These are phyloP conservation scores for Onychomys arenicola DNA, from an alignment of 2,797 vertebrate genomes.

Conservation along the genomic window DNA sequence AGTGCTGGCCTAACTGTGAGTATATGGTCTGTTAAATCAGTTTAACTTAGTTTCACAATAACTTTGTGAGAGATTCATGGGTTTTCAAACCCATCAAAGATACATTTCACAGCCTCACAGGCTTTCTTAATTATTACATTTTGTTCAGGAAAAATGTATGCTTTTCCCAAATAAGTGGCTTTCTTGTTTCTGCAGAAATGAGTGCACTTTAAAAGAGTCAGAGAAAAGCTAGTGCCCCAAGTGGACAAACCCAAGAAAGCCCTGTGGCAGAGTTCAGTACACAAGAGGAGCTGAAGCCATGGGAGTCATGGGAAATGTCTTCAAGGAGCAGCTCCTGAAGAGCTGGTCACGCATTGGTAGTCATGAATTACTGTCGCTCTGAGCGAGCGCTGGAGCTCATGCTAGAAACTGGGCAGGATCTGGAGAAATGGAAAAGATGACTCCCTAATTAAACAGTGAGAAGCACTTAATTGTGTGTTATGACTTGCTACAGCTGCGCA, in stretches of 20 bases:
- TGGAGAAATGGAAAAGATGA: conserved; percentile 21
- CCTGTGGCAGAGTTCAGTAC: background rate
- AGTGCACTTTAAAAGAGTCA: conserved; percentile 36
- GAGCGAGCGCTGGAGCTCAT: background rate
- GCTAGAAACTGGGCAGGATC: background rate
- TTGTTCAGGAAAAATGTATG: conserved; percentile 39
- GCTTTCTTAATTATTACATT: background rate
- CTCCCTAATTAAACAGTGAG: background rate
- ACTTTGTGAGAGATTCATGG: conserved; percentile 5
- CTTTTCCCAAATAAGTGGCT: conserved; percentile 23
- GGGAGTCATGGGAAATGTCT: conserved; percentile 22
- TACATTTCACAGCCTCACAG: conserved; percentile 33
- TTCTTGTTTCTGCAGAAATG: conserved; percentile 69
- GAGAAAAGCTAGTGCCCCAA: conserved; percentile 8
- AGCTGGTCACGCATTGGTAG: background rate
- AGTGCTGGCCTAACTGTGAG: conserved; percentile 45
- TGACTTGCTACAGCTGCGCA: background rate
- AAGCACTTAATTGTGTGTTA: conserved; percentile 11
- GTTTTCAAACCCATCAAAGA: conserved; percentile 44
- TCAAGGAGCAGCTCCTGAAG: background rate
- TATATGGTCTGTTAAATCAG: background rate
- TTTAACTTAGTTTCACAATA: background rate
- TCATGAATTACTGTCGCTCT: background rate
- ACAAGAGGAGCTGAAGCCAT: background rate
- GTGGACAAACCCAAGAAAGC: conserved; percentile 42